Evolutionary conservation across 2,797 vertebrate species (phyloP).

Genomic region (Danionella dracula): DNA sequence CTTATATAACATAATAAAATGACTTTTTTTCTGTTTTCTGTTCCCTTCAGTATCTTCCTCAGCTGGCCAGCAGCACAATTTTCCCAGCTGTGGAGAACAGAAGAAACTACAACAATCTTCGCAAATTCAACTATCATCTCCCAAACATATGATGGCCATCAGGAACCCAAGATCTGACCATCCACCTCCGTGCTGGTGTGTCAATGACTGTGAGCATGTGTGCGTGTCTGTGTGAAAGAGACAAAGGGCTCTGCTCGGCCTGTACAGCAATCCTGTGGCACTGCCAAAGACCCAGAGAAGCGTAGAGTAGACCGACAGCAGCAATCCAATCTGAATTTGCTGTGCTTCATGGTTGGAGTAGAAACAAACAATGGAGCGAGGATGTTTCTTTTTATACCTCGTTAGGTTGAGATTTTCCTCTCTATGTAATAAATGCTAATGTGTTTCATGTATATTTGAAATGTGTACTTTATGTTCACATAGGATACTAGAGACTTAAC

Average conservation of each 20-base stretch:
- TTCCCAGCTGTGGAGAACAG: conserved; percentile 84
- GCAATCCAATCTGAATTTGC: conserved; percentile 1
- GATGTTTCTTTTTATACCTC: background rate
- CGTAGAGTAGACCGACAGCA: conserved; percentile 12
- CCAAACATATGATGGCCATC: conserved; percentile 78
- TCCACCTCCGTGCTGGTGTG: conserved; percentile 1
- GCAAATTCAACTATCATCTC: conserved; percentile 82
- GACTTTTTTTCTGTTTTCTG: background rate
- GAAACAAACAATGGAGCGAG: background rate
- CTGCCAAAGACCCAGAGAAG: conserved; percentile 34
- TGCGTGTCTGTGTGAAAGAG: conserved; percentile 7
- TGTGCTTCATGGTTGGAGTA: conserved; percentile 18
- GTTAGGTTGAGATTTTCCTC: background rate
- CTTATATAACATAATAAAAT: too few species aligned
- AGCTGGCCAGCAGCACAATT: conserved; percentile 78
- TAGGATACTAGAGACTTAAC: background rate
- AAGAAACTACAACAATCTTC: conserved; percentile 77
- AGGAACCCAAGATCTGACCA: background rate
- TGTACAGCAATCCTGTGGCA: conserved; percentile 30
- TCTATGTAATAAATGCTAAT: background rate
- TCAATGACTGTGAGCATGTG: background rate
- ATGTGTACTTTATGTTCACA: background rate
- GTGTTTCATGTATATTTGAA: background rate
- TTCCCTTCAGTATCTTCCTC: conserved; percentile 78
- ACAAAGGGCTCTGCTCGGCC: conserved; percentile 43